Base-by-base conservation (phyloP, 92 coral and sea anemone genomes). In the Porites evermanni region DNA sequence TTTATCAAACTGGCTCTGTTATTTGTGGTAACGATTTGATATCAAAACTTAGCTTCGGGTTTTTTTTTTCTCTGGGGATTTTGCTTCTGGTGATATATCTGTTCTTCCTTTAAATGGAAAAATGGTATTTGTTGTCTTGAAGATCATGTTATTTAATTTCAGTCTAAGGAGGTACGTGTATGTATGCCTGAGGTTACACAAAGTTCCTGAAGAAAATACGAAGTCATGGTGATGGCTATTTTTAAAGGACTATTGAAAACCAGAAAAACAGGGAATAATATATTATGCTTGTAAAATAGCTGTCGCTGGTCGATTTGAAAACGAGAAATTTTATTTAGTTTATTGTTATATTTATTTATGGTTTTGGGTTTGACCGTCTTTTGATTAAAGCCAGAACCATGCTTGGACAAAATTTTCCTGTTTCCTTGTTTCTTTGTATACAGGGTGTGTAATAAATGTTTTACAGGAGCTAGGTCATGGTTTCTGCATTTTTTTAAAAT, bases 301-400 rank as follows among this genome's bases (percentile, higher is more conserved):
- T 50, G 53, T 64, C 64, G 73, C 79, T 61, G 78, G 80, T 83
- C 71, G 80, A 73, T 82, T 82, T 51, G 8, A 58, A 23, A 16
- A 72, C 16, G 24, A 76, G 19, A 14, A 14, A 72, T 73, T 72
- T 78, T 47, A 17, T 83, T 50, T 51, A 81, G 54, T 59, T 81
- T 12, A 56, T 58, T 56, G 51, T 63, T 20, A 75, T 38, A 81
- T 60, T 69, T 67, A 66, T 67, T 52, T 21, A 19, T 6, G 19
- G 59, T 70, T 61, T 70, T 81, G 53, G 47, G 58, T 80, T 69
- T 68, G 72, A 16, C 72, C 64, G 47, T 47, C 72, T 38, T 64
- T 72, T 47, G 19, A 19, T 56, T 54, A 61, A 12, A 10, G 29
- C 17, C 29, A 18, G 19, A 64, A 78, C 17, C 17, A 77, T 53